Conservation (phyloP, 1,140 invertebrate genomes). For the Heliconius melpomene region DNA sequence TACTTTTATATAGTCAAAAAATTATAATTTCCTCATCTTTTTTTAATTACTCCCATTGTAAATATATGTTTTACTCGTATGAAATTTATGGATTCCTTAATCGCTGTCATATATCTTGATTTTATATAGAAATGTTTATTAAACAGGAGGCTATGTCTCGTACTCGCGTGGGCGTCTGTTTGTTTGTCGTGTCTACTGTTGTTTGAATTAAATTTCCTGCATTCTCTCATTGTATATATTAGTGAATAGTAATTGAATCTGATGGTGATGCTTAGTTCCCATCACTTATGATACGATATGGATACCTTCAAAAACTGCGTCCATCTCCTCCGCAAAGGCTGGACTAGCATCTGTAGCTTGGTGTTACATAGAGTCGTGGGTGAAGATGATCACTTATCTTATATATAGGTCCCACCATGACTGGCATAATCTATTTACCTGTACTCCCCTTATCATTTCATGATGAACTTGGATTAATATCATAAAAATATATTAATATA, state of each 20-base stretch:
- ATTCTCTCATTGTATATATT: slow-evolving; percentile 24
- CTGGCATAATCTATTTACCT: no score
- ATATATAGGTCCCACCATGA: no score
- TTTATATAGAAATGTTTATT: slow-evolving; percentile 5
- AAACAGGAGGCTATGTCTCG: background rate
- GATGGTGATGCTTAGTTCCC: background rate
- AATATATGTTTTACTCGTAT: background rate
- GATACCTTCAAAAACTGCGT: no score
- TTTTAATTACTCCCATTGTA: background rate
- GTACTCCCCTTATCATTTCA: no score
- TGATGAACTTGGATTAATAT: no score
- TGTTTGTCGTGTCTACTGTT: slow-evolving; percentile 37
- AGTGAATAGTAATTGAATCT: background rate
- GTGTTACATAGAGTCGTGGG: no score
- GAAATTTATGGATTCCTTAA: background rate
- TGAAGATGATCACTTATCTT: no score
- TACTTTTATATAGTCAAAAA: no score
- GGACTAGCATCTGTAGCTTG: no score
- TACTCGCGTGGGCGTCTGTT: slow-evolving; percentile 14
- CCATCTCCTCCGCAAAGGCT: no score
- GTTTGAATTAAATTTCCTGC: slow-evolving; percentile 51
- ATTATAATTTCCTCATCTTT: no score
- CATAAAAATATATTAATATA: no score
- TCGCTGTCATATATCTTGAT: background rate
- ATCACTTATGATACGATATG: background rate